Percentiles rank a stretch among this genome's conserved stretches.
phyloP scores from a whole-genome alignment of 2,113 vertebrate species.

The Malurus melanocephalus region DNA sequence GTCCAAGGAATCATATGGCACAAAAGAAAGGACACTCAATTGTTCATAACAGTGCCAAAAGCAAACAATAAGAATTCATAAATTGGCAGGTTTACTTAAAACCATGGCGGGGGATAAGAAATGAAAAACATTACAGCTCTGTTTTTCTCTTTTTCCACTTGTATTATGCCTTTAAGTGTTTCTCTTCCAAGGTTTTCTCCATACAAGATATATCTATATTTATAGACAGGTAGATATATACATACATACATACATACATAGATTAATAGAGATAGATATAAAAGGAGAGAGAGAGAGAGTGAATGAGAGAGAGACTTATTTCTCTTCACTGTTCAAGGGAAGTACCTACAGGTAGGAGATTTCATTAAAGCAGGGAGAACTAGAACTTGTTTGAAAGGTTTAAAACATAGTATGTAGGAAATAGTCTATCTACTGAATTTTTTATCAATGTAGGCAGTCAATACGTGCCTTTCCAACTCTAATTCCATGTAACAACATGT shows the following conservation, averaged over 20 bases:
- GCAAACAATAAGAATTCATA: neutral
- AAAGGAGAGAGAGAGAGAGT: no score
- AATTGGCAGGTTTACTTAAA: neutral
- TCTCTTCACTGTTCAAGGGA: neutral
- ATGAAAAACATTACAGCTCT: neutral
- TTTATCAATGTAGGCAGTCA: neutral
- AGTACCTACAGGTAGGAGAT: neutral
- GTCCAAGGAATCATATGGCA: neutral
- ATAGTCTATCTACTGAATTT: neutral
- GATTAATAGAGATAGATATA: neutral
- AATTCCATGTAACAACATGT: neutral
- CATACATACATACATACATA: no score
- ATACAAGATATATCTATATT: neutral
- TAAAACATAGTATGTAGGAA: neutral
- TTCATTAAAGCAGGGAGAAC: neutral
- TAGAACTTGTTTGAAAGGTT: neutral
- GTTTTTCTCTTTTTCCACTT: neutral
- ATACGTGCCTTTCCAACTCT: neutral
- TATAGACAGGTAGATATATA: no score
- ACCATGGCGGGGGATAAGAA: neutral
- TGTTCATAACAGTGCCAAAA: constrained; percentile 3
- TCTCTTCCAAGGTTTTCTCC: neutral
- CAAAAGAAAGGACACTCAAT: neutral
- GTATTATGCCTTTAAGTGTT: neutral
- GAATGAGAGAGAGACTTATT: neutral